Conservation (phyloP, 2,113 vertebrate species). For the Zosterops pallidus region DNA sequence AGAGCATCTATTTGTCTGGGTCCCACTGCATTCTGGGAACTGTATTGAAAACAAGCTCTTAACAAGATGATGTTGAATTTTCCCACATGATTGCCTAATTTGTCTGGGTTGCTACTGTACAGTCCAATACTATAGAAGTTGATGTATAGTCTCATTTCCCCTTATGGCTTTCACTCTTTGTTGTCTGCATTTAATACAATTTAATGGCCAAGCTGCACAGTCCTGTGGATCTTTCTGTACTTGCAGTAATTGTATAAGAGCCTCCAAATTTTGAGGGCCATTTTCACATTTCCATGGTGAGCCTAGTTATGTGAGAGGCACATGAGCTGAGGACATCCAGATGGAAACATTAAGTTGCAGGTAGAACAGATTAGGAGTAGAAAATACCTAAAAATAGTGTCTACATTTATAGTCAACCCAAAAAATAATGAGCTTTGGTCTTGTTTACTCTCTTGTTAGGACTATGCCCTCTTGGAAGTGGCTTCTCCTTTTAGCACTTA, state of each 20-base stretch:
- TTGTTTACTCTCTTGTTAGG: neutral
- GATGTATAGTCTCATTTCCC: neutral
- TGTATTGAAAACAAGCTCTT: neutral
- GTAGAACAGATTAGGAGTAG: neutral
- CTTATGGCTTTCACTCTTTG: neutral
- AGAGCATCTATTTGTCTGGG: neutral
- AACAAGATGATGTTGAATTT: conserved; percentile 2
- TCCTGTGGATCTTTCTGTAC: neutral
- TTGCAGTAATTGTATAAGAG: neutral
- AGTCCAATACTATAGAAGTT: neutral
- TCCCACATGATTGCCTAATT: neutral
- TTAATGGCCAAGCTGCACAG: neutral
- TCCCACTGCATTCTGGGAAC: neutral
- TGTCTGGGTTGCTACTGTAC: neutral
- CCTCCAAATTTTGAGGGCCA: neutral
- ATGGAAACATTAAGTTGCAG: neutral
- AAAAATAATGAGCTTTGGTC: neutral
- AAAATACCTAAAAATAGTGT: neutral
- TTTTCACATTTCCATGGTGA: neutral
- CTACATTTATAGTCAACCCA: neutral
- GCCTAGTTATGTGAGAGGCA: neutral
- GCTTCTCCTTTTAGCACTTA: neutral
- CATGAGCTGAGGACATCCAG: neutral
- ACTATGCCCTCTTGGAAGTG: neutral
- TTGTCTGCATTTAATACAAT: neutral